These are phyloP conservation scores for Aepyceros melampus DNA, from an alignment of 2,113 vertebrate genomes.

Conservation along the genomic window DNA sequence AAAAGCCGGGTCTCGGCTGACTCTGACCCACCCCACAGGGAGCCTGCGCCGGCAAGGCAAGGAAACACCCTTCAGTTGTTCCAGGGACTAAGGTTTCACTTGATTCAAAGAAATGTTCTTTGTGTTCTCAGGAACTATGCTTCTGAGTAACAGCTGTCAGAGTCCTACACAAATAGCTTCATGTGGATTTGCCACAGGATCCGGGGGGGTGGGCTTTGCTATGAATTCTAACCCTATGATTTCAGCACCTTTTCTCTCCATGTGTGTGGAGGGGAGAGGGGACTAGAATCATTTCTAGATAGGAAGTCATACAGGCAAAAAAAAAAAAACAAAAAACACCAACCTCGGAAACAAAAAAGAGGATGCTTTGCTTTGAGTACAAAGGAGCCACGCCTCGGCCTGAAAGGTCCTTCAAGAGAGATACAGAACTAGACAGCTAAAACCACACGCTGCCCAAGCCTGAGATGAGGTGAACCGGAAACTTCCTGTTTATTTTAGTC, in stretches of 20 bases:
- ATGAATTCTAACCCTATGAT: neutral
- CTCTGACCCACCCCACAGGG: neutral
- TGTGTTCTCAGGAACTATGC: neutral
- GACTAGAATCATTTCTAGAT: neutral
- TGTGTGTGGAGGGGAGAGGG: neutral
- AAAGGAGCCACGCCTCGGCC: neutral
- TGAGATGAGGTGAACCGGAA: neutral
- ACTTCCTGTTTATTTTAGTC: slow-evolving; percentile 51
- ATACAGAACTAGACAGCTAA: neutral
- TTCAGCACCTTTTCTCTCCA: neutral
- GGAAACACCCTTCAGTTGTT: neutral
- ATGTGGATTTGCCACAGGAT: neutral
- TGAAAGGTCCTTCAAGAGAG: neutral
- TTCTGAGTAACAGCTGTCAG: neutral
- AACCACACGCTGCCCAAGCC: neutral
- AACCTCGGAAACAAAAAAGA: neutral
- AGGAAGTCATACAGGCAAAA: neutral
- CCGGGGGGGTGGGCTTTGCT: neutral
- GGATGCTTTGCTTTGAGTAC: neutral
- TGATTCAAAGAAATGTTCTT: neutral
- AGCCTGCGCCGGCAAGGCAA: neutral
- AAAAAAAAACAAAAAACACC: neutral
- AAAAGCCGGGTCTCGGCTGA: neutral
- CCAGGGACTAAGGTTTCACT: slow-evolving; percentile 2
- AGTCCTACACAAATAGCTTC: neutral